Conservation (phyloP, 2,888 invertebrate species). For the Actias luna region DNA sequence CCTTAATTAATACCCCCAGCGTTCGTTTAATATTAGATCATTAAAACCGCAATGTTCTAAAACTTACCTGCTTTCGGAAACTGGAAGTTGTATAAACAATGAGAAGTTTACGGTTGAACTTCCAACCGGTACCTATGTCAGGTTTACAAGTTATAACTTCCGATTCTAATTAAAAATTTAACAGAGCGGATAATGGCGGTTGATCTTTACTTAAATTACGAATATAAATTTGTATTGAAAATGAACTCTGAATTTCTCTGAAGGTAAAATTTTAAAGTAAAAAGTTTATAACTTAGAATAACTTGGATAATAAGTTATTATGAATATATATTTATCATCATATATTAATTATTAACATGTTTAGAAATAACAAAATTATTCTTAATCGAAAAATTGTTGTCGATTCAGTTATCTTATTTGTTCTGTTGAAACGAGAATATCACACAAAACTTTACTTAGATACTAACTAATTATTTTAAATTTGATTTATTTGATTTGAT, state of each 20-base stretch:
- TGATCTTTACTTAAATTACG: constrained; percentile 42
- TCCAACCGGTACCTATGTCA: constrained; percentile 69
- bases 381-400: neutral
- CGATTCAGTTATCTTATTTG: neutral
- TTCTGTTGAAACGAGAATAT: neutral
- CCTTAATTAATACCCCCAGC: constrained; percentile 77
- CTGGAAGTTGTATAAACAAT: constrained; percentile 76
- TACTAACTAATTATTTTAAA: neutral
- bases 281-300: constrained; percentile 13
- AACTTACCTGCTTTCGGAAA: constrained; percentile 76
- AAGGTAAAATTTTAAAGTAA: constrained; percentile 24
- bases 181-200: constrained; percentile 60
- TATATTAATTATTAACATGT: neutral
- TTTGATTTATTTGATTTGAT: too few relatives aligned
- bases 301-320: too few relatives aligned
- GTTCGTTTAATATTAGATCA: constrained; percentile 81
- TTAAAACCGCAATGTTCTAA: constrained; percentile 79
- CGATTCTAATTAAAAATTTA: constrained; percentile 76
- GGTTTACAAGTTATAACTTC: constrained; percentile 70
- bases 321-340: too few relatives aligned
- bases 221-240: constrained; percentile 42
- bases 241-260: constrained; percentile 21
- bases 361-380: neutral
- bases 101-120: constrained; percentile 73
- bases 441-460: neutral